phyloP scores from a whole-genome alignment of 2,888 invertebrate genomes.

The Sisyra terminalis region DNA sequence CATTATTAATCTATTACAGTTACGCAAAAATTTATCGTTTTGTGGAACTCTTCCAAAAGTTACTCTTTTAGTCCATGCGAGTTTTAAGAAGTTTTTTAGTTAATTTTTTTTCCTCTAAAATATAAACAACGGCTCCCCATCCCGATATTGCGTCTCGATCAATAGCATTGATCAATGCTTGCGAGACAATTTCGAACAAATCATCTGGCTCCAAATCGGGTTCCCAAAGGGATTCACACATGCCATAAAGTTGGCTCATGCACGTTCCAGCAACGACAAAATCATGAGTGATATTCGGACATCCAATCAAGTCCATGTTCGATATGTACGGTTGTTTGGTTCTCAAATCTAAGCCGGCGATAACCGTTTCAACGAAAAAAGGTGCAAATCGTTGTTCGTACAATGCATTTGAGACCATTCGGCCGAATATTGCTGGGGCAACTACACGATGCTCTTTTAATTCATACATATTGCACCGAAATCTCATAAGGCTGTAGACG shows the following conservation, averaged over 20 bases:
- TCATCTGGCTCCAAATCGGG: constrained; percentile 81
- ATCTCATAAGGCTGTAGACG: constrained; percentile 76
- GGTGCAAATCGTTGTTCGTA: constrained; percentile 96
- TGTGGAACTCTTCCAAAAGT: too few species aligned
- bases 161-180: constrained; percentile 87
- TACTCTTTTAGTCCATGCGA: neutral
- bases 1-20: too few species aligned
- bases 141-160: constrained; percentile 97
- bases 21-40: too few species aligned
- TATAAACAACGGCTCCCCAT: constrained; percentile 93
- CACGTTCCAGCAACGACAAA: constrained; percentile 96
- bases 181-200: constrained; percentile 90
- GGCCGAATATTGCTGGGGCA: constrained; percentile 76
- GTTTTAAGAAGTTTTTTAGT: neutral
- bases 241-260: constrained; percentile 72
- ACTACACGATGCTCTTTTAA: constrained; percentile 83
- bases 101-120: constrained; percentile 50
- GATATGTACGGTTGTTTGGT: constrained; percentile 46
- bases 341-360: constrained; percentile 82
- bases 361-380: constrained; percentile 92
- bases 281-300: constrained; percentile 77
- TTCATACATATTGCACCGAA: constrained; percentile 86
- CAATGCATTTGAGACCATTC: constrained; percentile 86
- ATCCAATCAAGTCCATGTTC: constrained; percentile 92
- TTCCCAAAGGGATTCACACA: constrained; percentile 95